These are phyloP conservation scores for Cryptoleucopteryx plumbea DNA, from an alignment of 2,113 vertebrate species.

Conservation along the genomic window DNA sequence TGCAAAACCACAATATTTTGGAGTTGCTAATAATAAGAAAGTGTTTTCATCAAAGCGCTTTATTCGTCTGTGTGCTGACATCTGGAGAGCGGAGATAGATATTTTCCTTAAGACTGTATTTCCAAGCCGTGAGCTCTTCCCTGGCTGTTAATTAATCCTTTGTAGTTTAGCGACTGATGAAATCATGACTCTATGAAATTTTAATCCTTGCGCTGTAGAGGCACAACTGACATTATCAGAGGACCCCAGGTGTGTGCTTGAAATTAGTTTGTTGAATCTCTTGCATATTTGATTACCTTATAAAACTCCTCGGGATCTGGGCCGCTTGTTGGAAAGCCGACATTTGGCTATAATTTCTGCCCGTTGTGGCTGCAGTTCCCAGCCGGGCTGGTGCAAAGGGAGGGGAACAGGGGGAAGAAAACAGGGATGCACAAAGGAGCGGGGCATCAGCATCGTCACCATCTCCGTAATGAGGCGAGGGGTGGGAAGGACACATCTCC, in stretches of 20 bases:
- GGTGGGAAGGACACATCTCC: background rate
- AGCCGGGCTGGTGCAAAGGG: background rate
- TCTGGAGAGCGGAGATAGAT: constrained; percentile 75
- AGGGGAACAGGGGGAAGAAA: background rate
- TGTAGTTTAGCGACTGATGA: constrained; percentile 81
- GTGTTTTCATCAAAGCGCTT: constrained; percentile 61
- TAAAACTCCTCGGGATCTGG: constrained; percentile 30
- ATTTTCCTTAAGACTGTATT: constrained; percentile 66
- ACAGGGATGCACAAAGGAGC: background rate
- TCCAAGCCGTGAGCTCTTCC: constrained; percentile 56
- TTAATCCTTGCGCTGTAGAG: constrained; percentile 64
- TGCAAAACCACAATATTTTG: background rate
- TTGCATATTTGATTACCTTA: constrained; percentile 84
- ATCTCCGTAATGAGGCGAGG: background rate
- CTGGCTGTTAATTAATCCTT: constrained; percentile 89
- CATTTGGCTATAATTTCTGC: background rate
- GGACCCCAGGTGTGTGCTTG: constrained; percentile 82
- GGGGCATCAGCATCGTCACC: background rate
- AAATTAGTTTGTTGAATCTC: constrained; percentile 78
- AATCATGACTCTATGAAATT: constrained; percentile 74
- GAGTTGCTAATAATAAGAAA: constrained; percentile 20
- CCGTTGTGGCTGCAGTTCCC: background rate
- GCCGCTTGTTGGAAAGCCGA: background rate
- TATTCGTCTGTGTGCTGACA: constrained; percentile 31
- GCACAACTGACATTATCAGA: constrained; percentile 69